A percentile compares a stretch with the other conserved stretches of the same genome.
phyloP scores from a whole-genome alignment of 92 coral and sea anemone genomes.

The Anthopleura xanthogrammica region DNA sequence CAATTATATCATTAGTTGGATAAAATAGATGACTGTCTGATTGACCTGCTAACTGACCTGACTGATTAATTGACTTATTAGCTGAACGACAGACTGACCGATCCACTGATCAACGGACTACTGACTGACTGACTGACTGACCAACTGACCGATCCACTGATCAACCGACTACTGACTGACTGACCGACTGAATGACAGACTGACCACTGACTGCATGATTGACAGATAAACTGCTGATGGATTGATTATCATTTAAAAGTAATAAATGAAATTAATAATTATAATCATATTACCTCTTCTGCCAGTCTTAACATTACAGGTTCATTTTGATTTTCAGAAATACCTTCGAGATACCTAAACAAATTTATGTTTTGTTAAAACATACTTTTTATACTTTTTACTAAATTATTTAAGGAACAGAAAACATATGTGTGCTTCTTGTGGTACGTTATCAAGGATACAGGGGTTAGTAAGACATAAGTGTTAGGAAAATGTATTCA shows the following conservation, averaged over 20 bases:
- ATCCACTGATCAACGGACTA: background rate
- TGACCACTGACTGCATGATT: too few species aligned
- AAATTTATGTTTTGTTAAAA: background rate
- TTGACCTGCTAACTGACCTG: background rate
- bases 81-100: background rate
- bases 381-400: background rate
- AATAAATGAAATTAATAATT: too few species aligned
- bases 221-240: background rate
- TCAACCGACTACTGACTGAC: too few species aligned
- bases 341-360: slow-evolving; percentile 73
- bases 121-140: background rate
- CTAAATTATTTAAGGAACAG: background rate
- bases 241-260: too few species aligned
- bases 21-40: background rate
- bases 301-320: slow-evolving; percentile 77
- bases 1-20: too few species aligned
- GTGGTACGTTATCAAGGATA: background rate
- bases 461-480: too few species aligned
- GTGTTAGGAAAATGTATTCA: too few species aligned
- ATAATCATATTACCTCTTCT: slow-evolving; percentile 51
- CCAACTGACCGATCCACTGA: too few species aligned
- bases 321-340: slow-evolving; percentile 50
- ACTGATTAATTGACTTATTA: too few species aligned
- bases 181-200: too few species aligned
- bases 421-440: background rate